phyloP scores from a whole-genome alignment of 2,888 invertebrate genomes.

The Stegophylla sp. region DNA sequence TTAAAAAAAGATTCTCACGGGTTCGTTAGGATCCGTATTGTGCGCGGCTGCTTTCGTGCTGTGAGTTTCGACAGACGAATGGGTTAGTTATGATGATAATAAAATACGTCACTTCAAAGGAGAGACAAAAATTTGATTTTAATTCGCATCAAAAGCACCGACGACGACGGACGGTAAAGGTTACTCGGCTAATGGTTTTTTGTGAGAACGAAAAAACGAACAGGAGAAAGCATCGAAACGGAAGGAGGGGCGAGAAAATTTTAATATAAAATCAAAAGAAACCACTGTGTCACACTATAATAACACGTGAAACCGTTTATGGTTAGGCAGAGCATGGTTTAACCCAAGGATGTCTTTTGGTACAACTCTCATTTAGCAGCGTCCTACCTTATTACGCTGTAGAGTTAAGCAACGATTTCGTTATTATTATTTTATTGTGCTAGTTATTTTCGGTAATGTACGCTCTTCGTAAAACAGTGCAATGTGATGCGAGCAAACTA shows the following conservation, averaged over 20 bases:
- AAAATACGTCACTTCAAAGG: not conserved
- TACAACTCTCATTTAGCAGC: not conserved
- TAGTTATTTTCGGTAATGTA: too few relatives aligned
- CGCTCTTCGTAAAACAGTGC: too few relatives aligned
- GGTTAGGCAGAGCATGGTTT: not conserved
- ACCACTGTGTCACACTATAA: not conserved
- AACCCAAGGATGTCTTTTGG: not conserved
- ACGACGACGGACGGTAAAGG: conserved; percentile 34
- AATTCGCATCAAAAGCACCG: conserved; percentile 45
- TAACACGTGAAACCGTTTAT: conserved; percentile 17
- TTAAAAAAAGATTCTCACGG: not conserved
- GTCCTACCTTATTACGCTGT: too few relatives aligned
- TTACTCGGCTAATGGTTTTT: conserved; percentile 40
- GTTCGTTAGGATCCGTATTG: conserved; percentile 11
- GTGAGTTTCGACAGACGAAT: conserved; percentile 18
- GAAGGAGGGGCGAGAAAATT: conserved; percentile 13
- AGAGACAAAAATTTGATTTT: conserved; percentile 43
- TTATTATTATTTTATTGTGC: too few relatives aligned
- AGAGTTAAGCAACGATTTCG: too few relatives aligned
- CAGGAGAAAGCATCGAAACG: conserved; percentile 36
- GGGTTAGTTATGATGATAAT: too few relatives aligned
- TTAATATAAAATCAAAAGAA: not conserved
- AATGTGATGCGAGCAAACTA: too few relatives aligned
- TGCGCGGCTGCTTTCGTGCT: not conserved
- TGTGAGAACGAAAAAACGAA: conserved; percentile 22